phyloP scores from a whole-genome alignment of 2,888 invertebrate species.

The Melieria picta region DNA sequence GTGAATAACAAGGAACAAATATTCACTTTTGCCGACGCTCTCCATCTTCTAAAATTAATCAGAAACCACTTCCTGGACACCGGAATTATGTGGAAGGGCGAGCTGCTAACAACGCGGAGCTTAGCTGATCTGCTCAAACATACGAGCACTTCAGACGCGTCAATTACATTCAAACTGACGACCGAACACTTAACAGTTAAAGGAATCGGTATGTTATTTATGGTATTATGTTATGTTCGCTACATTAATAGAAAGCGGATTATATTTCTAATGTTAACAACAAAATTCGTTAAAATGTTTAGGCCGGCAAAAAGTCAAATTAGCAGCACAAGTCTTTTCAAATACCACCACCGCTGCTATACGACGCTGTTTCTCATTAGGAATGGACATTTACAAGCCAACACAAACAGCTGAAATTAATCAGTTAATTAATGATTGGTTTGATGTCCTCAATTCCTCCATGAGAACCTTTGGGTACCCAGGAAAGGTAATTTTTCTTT shows the following conservation, averaged over 20 bases:
- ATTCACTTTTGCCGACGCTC: slow-evolving; percentile 5
- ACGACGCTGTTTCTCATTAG: slow-evolving; percentile 10
- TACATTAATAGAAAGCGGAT: too few species aligned
- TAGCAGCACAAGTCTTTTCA: slow-evolving; percentile 31
- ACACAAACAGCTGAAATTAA: slow-evolving; percentile 26
- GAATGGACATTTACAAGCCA: slow-evolving; percentile 12
- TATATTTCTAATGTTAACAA: too few species aligned
- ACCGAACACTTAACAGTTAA: neutral
- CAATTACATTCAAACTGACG: neutral
- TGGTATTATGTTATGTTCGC: neutral
- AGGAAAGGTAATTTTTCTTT: slow-evolving; percentile 5
- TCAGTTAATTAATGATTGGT: slow-evolving; percentile 28
- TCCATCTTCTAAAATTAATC: neutral
- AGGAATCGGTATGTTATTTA: slow-evolving; percentile 1
- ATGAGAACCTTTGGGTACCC: slow-evolving; percentile 9
- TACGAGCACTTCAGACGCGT: neutral
- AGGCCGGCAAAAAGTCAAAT: slow-evolving; percentile 31
- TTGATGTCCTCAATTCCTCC: slow-evolving; percentile 15
- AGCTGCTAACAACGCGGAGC: neutral
- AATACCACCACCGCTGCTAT: slow-evolving; percentile 27
- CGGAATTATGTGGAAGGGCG: slow-evolving; percentile 1
- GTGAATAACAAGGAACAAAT: neutral
- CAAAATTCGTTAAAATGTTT: slow-evolving; percentile 5
- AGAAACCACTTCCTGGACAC: neutral
- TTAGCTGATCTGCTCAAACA: neutral